Base-by-base conservation (phyloP, 2,113 vertebrate genomes). In the Catharus minimus region DNA sequence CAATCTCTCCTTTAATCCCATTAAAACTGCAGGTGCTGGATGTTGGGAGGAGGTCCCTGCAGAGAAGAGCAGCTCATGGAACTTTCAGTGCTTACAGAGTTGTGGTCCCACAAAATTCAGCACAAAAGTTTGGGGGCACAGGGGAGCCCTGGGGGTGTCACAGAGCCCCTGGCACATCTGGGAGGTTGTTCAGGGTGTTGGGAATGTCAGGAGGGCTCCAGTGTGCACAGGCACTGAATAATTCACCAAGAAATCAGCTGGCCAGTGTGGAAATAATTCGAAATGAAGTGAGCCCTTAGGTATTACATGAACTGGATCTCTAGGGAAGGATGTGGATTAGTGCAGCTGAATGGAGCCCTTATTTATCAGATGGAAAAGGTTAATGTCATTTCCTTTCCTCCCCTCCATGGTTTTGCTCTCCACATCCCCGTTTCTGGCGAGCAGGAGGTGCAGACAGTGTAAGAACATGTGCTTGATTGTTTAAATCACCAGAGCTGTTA, bases 361-460 rank as follows among this genome's bases (percentile, higher is more conserved):
- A 91, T 96, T 96, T 96, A 96, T 96, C 94, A 96, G 96, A 90
- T 96, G 95, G 94, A 88, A 95, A 92, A 95, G 94, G 90, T 94
- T 88, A 96, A 96, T 95, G 88, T 88, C 91, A 93, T 94, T 96
- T 96, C 96, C 95, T 96, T 84, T 87, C 82, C 75, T 90, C 57
- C 64, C 83, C 95, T 93, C 90, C 90, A 38, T 55, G 81, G 66
- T 58, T 95, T 92, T 84, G 83, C 92, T 91, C 90, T 41, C 89
- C 94, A 94, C 94, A 60, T 80, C 93, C 88, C 95, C 56, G 36
- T 89, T 95, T n/a, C 90, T 92, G 96, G 92, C 50, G 46, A 92
- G 94, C 91, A 91, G 81, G 91, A 96, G 87, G 91, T 88, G 87
- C 86, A 95, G 92, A 85, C 92, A 94, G 84, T 90, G 89, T 58